Base-by-base conservation (phyloP, 2,888 invertebrate species). In the Pseudococcus viburni region DNA sequence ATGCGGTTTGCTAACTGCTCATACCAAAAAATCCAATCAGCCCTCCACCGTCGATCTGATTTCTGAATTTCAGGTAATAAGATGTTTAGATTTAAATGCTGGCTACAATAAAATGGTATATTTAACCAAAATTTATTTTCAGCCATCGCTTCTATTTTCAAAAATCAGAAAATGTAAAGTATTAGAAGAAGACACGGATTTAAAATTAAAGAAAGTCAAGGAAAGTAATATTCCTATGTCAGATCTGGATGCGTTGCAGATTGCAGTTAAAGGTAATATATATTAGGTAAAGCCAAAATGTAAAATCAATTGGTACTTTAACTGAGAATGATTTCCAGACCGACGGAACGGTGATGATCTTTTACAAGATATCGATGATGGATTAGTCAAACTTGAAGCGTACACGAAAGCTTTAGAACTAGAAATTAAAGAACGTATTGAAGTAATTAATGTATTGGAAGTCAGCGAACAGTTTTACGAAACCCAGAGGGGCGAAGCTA, bases 401-500 rank as follows among this genome's bases (percentile, higher is more conserved):
- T 97, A 96, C 91, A 95, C 97, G 0, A 94, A 94, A 90, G 95
- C 96, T 9, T 92, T 98, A 87, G 96, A 96, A 90, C 93, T 95
- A 46, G 97, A 98, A 92, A 95, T 97, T 42, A 95, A 95, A 89
- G 96, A 96, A 84, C 93, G 98, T 89, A 95, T 94, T 90, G 93
- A 95, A 3, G 93, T 99, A 84, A 93, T 98, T 87, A 95, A 96
- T 7, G 92, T 96, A 55, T 92, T 98, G 84, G 94, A 95, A 88
- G 95, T 96, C 80, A 96, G 97, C 6, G 95, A 96, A 90, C 94
- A 95, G 89, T 98, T 97, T 92, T 96, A 98, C 91, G 95, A 96
- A 68, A 96, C 95, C 22, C 98, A 99, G 91, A 94, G 96, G 89
- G 96, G 96, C 8, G 99, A 99, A 93, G 98, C 98, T 17, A 98